These are phyloP conservation scores for Ceratosolen solmsi DNA, from an alignment of 1,140 invertebrate genomes.

Conservation along the genomic window DNA sequence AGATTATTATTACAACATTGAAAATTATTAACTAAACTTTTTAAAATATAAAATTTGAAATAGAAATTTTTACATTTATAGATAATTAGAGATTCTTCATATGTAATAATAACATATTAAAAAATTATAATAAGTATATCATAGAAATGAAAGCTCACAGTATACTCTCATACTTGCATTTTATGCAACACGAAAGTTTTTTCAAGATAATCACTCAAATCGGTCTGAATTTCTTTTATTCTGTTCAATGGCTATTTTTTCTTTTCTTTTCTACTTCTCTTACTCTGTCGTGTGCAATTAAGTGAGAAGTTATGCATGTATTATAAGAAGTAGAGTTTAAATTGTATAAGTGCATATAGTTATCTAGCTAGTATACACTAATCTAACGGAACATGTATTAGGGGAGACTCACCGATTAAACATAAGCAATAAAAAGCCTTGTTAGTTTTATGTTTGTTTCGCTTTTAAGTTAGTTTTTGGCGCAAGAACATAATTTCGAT, in stretches of 20 bases:
- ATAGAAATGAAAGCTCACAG: too few species aligned
- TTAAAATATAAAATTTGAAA: too few species aligned
- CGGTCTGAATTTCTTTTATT: too few species aligned
- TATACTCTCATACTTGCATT: too few species aligned
- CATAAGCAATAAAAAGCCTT: not conserved
- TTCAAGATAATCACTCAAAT: too few species aligned
- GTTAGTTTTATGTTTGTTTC: not conserved
- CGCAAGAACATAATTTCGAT: not conserved
- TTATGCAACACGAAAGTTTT: too few species aligned
- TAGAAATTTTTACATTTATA: too few species aligned
- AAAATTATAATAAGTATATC: too few species aligned
- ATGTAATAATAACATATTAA: too few species aligned
- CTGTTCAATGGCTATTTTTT: not conserved
- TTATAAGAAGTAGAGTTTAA: slow-evolving; percentile 36
- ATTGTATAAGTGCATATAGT: slow-evolving; percentile 49
- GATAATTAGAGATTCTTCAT: too few species aligned
- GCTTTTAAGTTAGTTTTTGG: not conserved
- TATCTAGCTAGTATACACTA: slow-evolving; percentile 41
- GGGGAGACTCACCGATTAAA: not conserved
- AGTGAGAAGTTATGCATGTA: not conserved
- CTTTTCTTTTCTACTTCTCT: not conserved
- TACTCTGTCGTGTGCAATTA: not conserved
- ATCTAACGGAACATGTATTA: slow-evolving; percentile 23
- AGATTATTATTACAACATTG: too few species aligned
- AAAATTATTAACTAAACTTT: too few species aligned